These are phyloP conservation scores for Trachelus troglodyta DNA, from an alignment of 2,888 invertebrate species.

Conservation along the genomic window DNA sequence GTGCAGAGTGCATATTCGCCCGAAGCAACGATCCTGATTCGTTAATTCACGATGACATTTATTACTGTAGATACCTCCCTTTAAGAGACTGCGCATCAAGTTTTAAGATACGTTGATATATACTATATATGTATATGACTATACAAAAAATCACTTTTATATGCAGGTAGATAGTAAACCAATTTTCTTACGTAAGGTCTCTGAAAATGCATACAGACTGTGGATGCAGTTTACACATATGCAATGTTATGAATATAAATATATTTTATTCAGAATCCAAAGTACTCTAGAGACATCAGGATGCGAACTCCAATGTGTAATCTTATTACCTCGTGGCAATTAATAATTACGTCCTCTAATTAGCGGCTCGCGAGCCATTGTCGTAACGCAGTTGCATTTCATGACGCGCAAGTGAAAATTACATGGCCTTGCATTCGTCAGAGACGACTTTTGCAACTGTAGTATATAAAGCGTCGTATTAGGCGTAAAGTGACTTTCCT, in stretches of 20 bases:
- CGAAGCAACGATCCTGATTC: slow-evolving; percentile 8
- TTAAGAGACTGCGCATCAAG: background rate
- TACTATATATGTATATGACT: too few species aligned
- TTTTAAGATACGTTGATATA: background rate
- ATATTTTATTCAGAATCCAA: background rate
- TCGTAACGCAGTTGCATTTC: background rate
- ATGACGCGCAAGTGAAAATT: background rate
- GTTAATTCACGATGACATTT: slow-evolving; percentile 8
- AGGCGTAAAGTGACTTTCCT: background rate
- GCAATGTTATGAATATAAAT: background rate
- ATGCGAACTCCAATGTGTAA: background rate
- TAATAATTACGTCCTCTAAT: background rate
- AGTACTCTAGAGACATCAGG: background rate
- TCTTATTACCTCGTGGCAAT: background rate
- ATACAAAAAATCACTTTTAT: background rate
- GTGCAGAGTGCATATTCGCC: slow-evolving; percentile 6
- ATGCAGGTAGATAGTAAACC: background rate
- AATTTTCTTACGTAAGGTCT: background rate
- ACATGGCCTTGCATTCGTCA: background rate
- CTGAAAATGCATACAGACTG: background rate
- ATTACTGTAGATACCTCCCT: background rate
- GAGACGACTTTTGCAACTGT: background rate
- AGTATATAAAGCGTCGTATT: background rate
- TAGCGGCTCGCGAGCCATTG: background rate
- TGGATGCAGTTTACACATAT: background rate